phyloP scores from a whole-genome alignment of 2,888 invertebrate species.

The Mythimna albipuncta region DNA sequence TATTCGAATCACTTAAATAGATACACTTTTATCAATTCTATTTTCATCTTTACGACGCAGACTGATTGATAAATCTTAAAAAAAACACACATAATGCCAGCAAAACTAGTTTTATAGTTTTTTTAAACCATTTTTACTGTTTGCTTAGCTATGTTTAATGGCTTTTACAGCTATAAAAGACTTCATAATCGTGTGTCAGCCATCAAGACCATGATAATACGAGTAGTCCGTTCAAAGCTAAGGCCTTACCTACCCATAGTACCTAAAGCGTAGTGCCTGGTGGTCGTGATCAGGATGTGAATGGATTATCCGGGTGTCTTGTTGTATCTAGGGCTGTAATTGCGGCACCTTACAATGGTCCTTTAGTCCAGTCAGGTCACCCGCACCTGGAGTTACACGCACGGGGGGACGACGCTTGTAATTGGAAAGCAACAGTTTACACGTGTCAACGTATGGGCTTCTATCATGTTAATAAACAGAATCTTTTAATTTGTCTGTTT shows the following conservation, averaged over 20 bases:
- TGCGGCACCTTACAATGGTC: constrained; percentile 24
- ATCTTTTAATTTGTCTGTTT: not conserved
- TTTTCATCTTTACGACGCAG: not conserved
- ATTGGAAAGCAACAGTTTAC: not conserved
- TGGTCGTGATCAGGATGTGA: constrained; percentile 18
- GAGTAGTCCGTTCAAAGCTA: not conserved
- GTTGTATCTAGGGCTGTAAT: constrained; percentile 30
- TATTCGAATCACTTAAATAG: not conserved
- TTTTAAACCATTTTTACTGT: not conserved
- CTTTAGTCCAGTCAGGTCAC: constrained; percentile 16
- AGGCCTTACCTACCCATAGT: constrained; percentile 1
- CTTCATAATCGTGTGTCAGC: constrained; percentile 1
- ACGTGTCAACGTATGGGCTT: not conserved
- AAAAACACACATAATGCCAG: not conserved
- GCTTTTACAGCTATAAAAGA: not conserved
- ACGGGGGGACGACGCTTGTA: constrained; percentile 6
- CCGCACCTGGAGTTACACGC: constrained; percentile 4
- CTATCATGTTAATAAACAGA: not conserved
- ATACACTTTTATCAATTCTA: not conserved
- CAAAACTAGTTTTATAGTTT: not conserved
- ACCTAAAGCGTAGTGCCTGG: not conserved
- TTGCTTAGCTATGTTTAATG: not conserved
- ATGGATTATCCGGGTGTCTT: constrained; percentile 42
- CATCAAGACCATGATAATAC: constrained; percentile 3
- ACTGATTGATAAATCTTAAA: not conserved